A percentile compares a stretch with the other conserved stretches of the same genome.
These are phyloP conservation scores for Nycteola revayana DNA, from an alignment of 2,888 invertebrate genomes.

Conservation along the genomic window DNA sequence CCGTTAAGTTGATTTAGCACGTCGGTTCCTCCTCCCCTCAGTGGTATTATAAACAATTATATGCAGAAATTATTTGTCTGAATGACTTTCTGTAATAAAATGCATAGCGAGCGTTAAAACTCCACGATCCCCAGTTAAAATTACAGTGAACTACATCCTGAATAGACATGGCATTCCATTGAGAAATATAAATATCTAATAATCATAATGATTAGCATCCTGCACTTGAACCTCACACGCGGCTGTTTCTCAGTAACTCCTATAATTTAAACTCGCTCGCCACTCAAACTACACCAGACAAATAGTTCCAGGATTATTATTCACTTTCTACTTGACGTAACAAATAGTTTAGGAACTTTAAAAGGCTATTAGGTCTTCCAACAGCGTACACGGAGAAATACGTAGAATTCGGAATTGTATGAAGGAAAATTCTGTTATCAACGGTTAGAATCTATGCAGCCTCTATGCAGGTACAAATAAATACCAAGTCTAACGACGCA, in stretches of 20 bases:
- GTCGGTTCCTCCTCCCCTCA: slow-evolving; percentile 44
- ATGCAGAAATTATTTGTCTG: slow-evolving; percentile 1
- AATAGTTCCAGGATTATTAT: slow-evolving; percentile 54
- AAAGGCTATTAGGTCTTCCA: no score
- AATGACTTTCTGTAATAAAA: not conserved
- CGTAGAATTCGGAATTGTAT: not conserved
- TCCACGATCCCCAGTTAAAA: slow-evolving; percentile 7
- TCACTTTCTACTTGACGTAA: slow-evolving; percentile 62
- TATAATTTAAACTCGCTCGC: slow-evolving; percentile 51
- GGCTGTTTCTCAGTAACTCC: slow-evolving; percentile 45
- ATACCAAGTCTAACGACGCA: slow-evolving; percentile 35
- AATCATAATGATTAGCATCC: slow-evolving; percentile 41
- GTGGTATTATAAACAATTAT: slow-evolving; percentile 15
- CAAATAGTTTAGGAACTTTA: slow-evolving; percentile 31
- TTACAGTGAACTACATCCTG: slow-evolving; percentile 26
- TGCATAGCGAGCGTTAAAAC: slow-evolving; percentile 6
- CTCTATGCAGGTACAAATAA: slow-evolving; percentile 14
- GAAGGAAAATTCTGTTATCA: not conserved
- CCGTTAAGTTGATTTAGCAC: slow-evolving; percentile 62
- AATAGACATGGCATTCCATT: slow-evolving; percentile 28
- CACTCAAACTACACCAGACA: slow-evolving; percentile 43
- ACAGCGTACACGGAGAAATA: not conserved
- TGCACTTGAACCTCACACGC: slow-evolving; percentile 34
- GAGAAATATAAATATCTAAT: slow-evolving; percentile 35
- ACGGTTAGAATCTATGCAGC: slow-evolving; percentile 7